Conservation (phyloP, 2,113 vertebrate genomes). For the Mohoua ochrocephala region DNA sequence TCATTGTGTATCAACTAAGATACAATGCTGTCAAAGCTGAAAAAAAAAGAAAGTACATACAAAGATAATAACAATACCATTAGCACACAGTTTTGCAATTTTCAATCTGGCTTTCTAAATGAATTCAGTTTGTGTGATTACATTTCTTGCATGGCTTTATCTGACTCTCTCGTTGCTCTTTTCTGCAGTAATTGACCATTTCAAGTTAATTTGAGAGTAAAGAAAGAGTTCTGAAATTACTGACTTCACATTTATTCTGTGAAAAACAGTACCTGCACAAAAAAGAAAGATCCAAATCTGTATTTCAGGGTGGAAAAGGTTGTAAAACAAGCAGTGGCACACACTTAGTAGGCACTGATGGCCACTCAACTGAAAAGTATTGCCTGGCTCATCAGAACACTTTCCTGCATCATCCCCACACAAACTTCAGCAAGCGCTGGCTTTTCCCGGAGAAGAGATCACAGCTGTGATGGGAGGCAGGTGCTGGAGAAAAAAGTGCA, state of each 20-base stretch:
- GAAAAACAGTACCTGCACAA: not conserved
- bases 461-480: not conserved
- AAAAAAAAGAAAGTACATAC: not conserved
- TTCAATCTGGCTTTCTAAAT: not conserved
- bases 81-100: not conserved
- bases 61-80: not conserved
- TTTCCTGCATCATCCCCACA: not conserved
- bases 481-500: not conserved
- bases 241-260: not conserved
- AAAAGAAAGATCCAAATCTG: not conserved
- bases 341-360: not conserved
- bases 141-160: not conserved
- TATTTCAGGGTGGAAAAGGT: not conserved
- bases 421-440: not conserved
- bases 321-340: not conserved
- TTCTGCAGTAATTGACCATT: not conserved
- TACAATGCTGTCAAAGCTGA: not conserved
- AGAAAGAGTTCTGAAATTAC: not conserved
- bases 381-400: not conserved
- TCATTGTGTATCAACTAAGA: not conserved
- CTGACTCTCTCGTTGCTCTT: not conserved
- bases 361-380: not conserved
- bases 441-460: not conserved
- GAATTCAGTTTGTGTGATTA: not conserved
- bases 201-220: not conserved